Base-by-base conservation (phyloP, 2,113 vertebrate species). In the Oncorhynchus mykiss region DNA sequence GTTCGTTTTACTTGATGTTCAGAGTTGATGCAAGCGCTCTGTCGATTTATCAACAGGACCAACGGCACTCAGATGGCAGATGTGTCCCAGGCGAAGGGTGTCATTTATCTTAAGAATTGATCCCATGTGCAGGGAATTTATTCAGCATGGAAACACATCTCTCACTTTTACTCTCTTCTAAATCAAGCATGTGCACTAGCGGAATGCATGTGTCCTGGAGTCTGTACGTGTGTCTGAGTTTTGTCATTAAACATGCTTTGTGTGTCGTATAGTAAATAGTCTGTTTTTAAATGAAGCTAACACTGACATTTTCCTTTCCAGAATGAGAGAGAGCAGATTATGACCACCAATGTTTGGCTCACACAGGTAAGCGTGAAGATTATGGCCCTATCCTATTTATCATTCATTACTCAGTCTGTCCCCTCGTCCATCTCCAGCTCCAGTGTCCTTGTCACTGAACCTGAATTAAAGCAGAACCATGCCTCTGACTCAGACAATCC, bases 261-360 rank as follows among this genome's bases (percentile, higher is more conserved):
- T 45, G 39, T 31, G 16, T 16, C 31, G 27, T 29, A 13, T 5
- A 27, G 24, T 16, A 29, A 22, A 29, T 31, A 29, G 25, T 31
- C 24, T 9, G 27, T 29, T 70, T 81, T 69, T 45, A 18, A 22
- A 7, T 45, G 0, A 74, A 60, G 34, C 45, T 70, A 29, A 75
- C 69, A 71, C 7, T 60, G 9, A 24, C 45, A 34, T 9, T 89
- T n/a, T 54, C 29, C 22, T 86, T 91, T 88, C 69, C 88, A 99
- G 98, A 97, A 99, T 70, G 98, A 99, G 82, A 92, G 97, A 70
- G 97, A 99, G 22, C 98, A 99, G 91, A 96, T 99, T 86, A 99
- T 99, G 98, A 99, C 96, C 22, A 99, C 97, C 45, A 99, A 98
- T 0, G 93, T 99, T 78, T 99, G 98, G 98, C 91, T 99, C 77